Percentiles rank a stretch among this genome's conserved stretches.
Evolutionary conservation across 2,797 vertebrate species (phyloP).

Genomic region (Girardinus metallicus): DNA sequence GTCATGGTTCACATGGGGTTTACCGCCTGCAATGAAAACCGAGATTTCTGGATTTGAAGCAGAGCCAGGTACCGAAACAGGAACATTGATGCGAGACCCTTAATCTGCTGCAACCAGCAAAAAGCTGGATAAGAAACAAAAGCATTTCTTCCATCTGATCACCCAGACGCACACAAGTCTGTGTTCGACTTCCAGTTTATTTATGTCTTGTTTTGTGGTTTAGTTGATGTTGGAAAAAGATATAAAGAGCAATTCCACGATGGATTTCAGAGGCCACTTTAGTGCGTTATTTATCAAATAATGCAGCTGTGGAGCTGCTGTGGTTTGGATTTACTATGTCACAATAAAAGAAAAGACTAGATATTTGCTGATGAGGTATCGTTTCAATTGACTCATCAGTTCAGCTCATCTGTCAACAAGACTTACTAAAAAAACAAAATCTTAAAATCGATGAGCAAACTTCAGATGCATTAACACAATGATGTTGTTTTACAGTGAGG

Average conservation of each 20-base stretch:
- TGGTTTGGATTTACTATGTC: slow-evolving; percentile 47
- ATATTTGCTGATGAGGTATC: slow-evolving; percentile 28
- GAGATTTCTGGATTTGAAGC: slow-evolving; percentile 51
- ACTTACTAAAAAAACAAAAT: neutral
- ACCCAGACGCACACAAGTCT: slow-evolving; percentile 27
- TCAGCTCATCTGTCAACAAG: neutral
- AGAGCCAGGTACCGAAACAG: slow-evolving; percentile 32
- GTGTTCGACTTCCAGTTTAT: slow-evolving; percentile 47
- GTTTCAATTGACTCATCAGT: slow-evolving; percentile 29
- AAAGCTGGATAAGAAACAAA: slow-evolving; percentile 42
- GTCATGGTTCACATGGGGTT: slow-evolving; percentile 44
- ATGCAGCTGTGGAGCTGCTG: slow-evolving; percentile 54
- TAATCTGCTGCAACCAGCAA: slow-evolving; percentile 36
- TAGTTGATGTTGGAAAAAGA: slow-evolving; percentile 60
- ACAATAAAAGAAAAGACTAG: slow-evolving; percentile 42
- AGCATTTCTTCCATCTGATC: slow-evolving; percentile 18
- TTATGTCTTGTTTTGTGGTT: slow-evolving; percentile 65
- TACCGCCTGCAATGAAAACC: slow-evolving; percentile 38
- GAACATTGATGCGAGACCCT: slow-evolving; percentile 9
- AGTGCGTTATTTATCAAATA: slow-evolving; percentile 67
- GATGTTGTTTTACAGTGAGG: neutral
- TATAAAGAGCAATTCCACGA: slow-evolving; percentile 56
- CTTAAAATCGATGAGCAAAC: neutral
- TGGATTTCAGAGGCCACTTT: slow-evolving; percentile 49
- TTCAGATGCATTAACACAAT: neutral